Percentiles rank a stretch among this genome's conserved stretches.
These are phyloP conservation scores for Oxygymnocypris stewartii DNA, from an alignment of 2,113 vertebrate genomes.

Conservation along the genomic window DNA sequence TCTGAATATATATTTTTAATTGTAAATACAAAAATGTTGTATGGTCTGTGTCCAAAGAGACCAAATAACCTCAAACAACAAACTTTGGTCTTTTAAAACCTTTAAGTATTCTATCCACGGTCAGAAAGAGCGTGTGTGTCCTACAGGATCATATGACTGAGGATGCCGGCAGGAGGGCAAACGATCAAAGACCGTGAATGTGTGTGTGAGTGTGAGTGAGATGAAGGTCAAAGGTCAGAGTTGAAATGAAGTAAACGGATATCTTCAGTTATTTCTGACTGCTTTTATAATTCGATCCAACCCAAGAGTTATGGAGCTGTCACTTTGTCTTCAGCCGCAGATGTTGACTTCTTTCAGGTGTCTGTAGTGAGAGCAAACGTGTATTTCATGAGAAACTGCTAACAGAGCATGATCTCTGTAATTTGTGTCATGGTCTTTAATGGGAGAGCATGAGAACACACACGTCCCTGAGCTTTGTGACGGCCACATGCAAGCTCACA, in stretches of 20 bases:
- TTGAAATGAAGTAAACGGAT: constrained; percentile 2
- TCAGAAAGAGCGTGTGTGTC: neutral
- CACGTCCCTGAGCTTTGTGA: neutral
- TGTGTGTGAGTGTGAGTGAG: neutral
- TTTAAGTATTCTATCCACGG: neutral
- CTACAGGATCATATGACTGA: neutral
- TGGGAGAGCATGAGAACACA: neutral
- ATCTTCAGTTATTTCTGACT: constrained; percentile 28
- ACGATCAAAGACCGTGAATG: neutral
- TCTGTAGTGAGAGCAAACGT: neutral
- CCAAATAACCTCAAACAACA: neutral
- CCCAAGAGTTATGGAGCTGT: constrained; percentile 21
- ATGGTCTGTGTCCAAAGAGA: neutral
- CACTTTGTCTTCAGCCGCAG: neutral
- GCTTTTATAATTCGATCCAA: constrained; percentile 36
- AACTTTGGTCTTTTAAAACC: neutral
- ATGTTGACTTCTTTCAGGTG: constrained; percentile 3
- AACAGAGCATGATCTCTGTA: constrained; percentile 3
- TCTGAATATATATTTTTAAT: neutral
- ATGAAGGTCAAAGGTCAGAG: constrained; percentile 16
- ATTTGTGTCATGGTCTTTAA: constrained; percentile 30
- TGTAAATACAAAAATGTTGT: neutral
- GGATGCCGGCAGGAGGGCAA: neutral
- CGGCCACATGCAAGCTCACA: constrained; percentile 9
- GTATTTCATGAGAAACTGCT: constrained; percentile 11